Conservation (phyloP, 1,140 invertebrate genomes). For the Lepidurus packardi region DNA sequence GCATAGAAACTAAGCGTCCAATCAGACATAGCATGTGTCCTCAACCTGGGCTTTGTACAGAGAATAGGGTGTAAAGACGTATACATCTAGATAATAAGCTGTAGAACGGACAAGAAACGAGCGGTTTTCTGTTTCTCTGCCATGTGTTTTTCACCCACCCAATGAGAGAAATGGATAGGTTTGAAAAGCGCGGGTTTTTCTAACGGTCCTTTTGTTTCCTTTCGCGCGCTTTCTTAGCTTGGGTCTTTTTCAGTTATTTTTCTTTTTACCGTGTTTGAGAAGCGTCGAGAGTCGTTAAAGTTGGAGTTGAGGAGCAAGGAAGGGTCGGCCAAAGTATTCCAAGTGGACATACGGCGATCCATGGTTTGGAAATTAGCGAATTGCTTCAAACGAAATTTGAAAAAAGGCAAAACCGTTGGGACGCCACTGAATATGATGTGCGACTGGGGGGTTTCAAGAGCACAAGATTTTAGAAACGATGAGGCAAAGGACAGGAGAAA, state of each 20-base stretch:
- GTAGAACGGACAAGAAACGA: neutral
- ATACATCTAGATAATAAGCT: neutral
- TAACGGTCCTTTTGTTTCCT: neutral
- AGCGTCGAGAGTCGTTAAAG: neutral
- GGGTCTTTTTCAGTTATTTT: neutral
- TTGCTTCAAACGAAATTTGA: neutral
- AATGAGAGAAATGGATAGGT: neutral
- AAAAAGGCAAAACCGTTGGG: neutral
- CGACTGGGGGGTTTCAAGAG: slow-evolving; percentile 10
- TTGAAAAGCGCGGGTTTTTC: neutral
- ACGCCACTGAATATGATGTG: neutral
- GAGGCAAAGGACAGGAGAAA: neutral
- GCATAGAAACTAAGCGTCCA: neutral
- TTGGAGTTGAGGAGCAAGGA: neutral
- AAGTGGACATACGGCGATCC: slow-evolving; percentile 49
- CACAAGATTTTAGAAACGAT: neutral
- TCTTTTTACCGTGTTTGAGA: slow-evolving; percentile 12
- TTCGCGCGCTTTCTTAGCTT: slow-evolving; percentile 6
- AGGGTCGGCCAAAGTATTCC: slow-evolving; percentile 45
- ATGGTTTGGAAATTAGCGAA: slow-evolving; percentile 37
- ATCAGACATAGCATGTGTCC: neutral
- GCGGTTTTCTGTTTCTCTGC: neutral
- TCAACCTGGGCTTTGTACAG: neutral
- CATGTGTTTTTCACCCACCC: neutral
- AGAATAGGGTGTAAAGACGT: neutral